Percentiles rank a stretch among this genome's conserved stretches.
These are phyloP conservation scores for Cettia cetti DNA, from an alignment of 2,113 vertebrate species.

Conservation along the genomic window DNA sequence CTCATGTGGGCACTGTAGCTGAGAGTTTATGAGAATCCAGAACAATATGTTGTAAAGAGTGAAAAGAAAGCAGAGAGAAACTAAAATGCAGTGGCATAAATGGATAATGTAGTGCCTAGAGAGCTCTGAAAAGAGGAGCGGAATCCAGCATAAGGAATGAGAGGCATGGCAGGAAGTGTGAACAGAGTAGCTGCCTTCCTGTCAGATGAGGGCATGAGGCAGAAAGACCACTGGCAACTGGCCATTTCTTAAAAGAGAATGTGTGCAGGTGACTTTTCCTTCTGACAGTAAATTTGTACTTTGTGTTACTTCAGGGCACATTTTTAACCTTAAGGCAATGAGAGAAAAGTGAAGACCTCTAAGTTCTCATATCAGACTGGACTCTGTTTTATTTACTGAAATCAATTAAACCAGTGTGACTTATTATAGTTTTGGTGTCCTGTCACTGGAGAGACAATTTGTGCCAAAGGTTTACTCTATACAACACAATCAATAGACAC, in stretches of 20 bases:
- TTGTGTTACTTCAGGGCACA: background rate
- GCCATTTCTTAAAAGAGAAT: background rate
- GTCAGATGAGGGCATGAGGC: background rate
- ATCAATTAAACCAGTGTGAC: background rate
- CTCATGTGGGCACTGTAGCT: fast-evolving
- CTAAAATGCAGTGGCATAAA: fast-evolving
- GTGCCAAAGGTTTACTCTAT: background rate
- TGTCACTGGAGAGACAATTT: background rate
- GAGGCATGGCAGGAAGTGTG: background rate
- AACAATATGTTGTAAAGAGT: background rate
- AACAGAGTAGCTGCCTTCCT: background rate
- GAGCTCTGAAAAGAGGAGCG: background rate
- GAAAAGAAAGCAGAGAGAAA: background rate
- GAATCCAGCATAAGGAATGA: background rate
- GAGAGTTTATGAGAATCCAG: background rate
- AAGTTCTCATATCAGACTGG: background rate
- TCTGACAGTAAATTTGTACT: background rate
- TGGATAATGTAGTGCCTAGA: background rate
- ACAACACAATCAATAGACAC: background rate
- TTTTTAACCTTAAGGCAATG: background rate
- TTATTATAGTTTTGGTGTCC: background rate
- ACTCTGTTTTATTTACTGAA: background rate
- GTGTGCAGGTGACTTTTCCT: background rate
- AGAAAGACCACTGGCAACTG: background rate
- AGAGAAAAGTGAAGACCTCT: background rate